Evolutionary conservation across 2,797 vertebrate species (phyloP).

Genomic region (Rhadinocentrus ornatus): DNA sequence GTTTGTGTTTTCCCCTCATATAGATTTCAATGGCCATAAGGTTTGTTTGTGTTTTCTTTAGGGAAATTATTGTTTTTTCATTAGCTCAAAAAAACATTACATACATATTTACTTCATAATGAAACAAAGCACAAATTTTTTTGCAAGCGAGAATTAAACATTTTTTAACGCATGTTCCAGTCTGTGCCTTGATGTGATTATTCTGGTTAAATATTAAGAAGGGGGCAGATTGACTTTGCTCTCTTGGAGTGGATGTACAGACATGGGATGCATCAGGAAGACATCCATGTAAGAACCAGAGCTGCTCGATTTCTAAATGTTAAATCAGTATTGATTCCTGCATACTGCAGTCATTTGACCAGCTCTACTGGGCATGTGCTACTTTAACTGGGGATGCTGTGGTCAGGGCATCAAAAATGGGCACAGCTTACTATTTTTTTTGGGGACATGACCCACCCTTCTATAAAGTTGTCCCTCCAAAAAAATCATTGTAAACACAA

Average conservation of each 20-base stretch:
- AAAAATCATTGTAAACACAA: too few species aligned
- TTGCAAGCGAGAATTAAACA: not conserved
- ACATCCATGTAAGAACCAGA: not conserved
- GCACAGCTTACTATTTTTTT: too few species aligned
- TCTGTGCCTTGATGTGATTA: not conserved
- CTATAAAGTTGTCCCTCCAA: too few species aligned
- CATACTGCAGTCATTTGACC: too few species aligned
- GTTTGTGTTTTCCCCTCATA: not conserved
- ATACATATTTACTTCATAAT: too few species aligned
- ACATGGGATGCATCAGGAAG: not conserved
- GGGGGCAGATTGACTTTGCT: conserved; percentile 9
- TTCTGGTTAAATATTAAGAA: conserved; percentile 38
- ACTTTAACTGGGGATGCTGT: too few species aligned
- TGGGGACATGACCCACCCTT: too few species aligned
- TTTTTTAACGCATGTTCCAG: not conserved
- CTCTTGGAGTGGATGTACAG: conserved; percentile 3
- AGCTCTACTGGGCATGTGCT: too few species aligned
- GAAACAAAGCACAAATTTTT: not conserved
- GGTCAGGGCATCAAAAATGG: too few species aligned
- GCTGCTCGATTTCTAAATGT: not conserved
- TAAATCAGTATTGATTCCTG: too few species aligned
- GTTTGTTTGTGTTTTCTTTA: not conserved
- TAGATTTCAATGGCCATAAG: not conserved
- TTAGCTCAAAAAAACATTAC: not conserved
- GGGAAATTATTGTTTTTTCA: not conserved